Evolutionary conservation across 2,888 invertebrate species (phyloP), one percentile per base, ranked within the genome.

Genomic region (Monopis laevigella): DNA sequence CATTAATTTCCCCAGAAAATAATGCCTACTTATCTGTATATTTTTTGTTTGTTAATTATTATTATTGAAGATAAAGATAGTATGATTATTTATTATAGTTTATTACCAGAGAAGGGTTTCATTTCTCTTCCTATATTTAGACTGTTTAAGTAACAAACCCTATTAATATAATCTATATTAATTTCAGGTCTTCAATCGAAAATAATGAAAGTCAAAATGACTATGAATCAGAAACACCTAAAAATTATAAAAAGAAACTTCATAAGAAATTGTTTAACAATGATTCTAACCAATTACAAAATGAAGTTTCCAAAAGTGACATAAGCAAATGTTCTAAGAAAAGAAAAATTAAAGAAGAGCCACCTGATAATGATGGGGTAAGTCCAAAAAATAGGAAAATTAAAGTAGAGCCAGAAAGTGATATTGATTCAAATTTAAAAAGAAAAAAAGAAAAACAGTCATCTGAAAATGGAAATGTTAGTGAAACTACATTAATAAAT

Each of bases 401-500:
- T 16, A 64, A 65, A 50, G 21, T 46, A 12, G 67, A 69, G 49
- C 54, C 56, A 18, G 58, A 60, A 18, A 66, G 61, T 55, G 67
- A 67, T 36, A 32, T 49, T 34, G 63, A 65, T 14, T 6, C 29
- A 6, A 2, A n/a, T 10, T 46, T 40, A n/a, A 55, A 52, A 44
- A 59, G 55, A 36, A 56, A 51, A 14, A 41, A 43, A 42, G 11
- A 39, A 40, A 38, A 44, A 34, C 27, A 30, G 26, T 45, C 48
- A 17, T 40, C 45, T 10, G 26, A 45, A 8, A 39, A 43, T 24
- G 43, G 43, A 47, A 16, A 41, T 42, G 44, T 54, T 43, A 53
- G 58, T 55, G 59, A 65, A 42, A 52, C 52, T 8, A 21, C 24
- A 7, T 7, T 21, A 7, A 21, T 7, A 7, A 8, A 21, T 26